Percentiles rank a stretch among this genome's conserved stretches.
These are phyloP conservation scores for Oryctes rhinoceros DNA, from an alignment of 1,140 invertebrate species.

Conservation along the genomic window DNA sequence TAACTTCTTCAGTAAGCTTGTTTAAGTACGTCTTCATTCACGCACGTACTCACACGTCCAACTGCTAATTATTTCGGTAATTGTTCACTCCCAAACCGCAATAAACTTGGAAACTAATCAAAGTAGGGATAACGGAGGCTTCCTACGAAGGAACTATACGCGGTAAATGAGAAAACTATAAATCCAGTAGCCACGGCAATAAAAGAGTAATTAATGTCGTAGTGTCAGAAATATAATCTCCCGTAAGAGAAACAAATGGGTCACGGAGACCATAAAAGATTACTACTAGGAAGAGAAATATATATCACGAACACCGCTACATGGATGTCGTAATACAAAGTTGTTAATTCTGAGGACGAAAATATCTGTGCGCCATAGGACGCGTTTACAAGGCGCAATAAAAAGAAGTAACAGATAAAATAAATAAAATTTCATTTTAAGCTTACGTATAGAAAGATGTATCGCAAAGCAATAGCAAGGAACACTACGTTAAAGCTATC, in stretches of 20 bases:
- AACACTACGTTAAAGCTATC: too few species aligned
- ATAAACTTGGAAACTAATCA: constrained; percentile 11
- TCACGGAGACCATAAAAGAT: constrained; percentile 14
- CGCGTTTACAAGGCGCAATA: too few species aligned
- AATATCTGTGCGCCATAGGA: background rate
- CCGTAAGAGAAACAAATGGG: constrained; percentile 21
- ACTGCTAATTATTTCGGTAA: background rate
- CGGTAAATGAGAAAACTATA: constrained; percentile 22
- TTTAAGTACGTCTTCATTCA: too few species aligned
- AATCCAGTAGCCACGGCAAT: constrained; percentile 5
- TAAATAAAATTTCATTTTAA: too few species aligned
- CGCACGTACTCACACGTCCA: background rate
- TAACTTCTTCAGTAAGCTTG: too few species aligned
- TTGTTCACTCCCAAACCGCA: background rate
- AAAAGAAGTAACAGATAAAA: too few species aligned
- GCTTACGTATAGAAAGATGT: too few species aligned
- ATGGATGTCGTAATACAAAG: background rate
- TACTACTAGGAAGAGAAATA: constrained; percentile 1
- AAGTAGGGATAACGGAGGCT: background rate
- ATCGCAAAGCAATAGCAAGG: too few species aligned
- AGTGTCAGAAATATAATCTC: constrained; percentile 15
- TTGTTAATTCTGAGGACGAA: background rate
- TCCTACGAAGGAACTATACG: constrained; percentile 6
- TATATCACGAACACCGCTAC: background rate
- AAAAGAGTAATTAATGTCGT: constrained; percentile 11